Percentiles rank a stretch among this genome's conserved stretches.
Evolutionary conservation across 2,113 vertebrate genomes (phyloP).

Genomic region (Takifugu flavidus): DNA sequence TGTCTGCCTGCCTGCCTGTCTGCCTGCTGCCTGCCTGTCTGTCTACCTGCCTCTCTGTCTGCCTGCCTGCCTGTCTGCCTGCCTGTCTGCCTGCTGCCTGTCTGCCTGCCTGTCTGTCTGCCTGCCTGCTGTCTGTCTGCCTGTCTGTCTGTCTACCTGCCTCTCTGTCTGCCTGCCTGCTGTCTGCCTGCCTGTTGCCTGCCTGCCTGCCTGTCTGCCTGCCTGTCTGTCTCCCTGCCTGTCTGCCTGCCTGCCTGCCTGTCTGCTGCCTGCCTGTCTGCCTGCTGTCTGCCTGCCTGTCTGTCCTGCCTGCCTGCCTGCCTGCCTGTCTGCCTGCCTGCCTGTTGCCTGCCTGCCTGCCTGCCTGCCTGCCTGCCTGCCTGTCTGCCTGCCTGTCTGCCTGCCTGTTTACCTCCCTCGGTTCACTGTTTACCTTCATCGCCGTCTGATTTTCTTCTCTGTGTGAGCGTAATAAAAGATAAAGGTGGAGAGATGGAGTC

Average conservation of each 20-base stretch:
- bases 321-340: slow-evolving; percentile 10
- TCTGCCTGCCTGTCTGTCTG: slow-evolving; percentile 13
- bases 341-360: too few relatives aligned
- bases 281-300: slow-evolving; percentile 7
- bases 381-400: slow-evolving; percentile 10
- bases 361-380: slow-evolving; percentile 6
- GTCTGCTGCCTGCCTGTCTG: slow-evolving; percentile 12
- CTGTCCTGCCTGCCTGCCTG: slow-evolving; percentile 11
- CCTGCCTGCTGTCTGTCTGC: slow-evolving; percentile 9
- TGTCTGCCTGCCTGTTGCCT: slow-evolving; percentile 11
- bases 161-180: slow-evolving; percentile 8
- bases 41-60: too few relatives aligned
- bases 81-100: slow-evolving; percentile 11
- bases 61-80: slow-evolving; percentile 41
- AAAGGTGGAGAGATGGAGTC: slow-evolving; percentile 23
- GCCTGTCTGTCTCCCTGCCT: slow-evolving; percentile 7
- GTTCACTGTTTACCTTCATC: slow-evolving; percentile 50
- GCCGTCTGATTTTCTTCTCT: slow-evolving; percentile 28
- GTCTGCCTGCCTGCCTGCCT: slow-evolving; percentile 6
- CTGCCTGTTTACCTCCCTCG: slow-evolving; percentile 42
- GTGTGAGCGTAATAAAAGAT: slow-evolving; percentile 27
- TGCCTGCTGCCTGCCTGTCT: slow-evolving; percentile 42
- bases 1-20: slow-evolving; percentile 43
- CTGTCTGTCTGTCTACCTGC: slow-evolving; percentile 7
- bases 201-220: slow-evolving; percentile 13